Percentiles rank a stretch among this genome's conserved stretches.
Evolutionary conservation across 2,113 vertebrate species (phyloP).

Genomic region (Solea solea): DNA sequence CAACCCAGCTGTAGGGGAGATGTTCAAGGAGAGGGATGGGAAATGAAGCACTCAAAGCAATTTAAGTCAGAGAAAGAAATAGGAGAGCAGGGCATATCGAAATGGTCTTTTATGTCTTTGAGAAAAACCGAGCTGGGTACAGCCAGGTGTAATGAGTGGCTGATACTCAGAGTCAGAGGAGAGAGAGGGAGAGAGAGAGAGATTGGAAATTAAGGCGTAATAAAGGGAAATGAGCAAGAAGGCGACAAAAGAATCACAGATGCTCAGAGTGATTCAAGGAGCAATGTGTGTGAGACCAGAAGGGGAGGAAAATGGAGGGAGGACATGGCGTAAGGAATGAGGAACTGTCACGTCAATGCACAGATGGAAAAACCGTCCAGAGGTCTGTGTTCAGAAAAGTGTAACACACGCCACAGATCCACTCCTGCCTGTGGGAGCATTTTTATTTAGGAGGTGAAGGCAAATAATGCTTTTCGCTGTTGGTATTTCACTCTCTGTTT

Average conservation of each 20-base stretch:
- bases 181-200: slow-evolving; percentile 8
- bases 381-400: slow-evolving; percentile 7
- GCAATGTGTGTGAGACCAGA: neutral
- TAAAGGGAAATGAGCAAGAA: slow-evolving; percentile 19
- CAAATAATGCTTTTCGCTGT: slow-evolving; percentile 45
- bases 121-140: slow-evolving; percentile 28
- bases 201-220: slow-evolving; percentile 24
- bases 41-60: slow-evolving; percentile 57
- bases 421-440: slow-evolving; percentile 4
- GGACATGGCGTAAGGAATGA: neutral
- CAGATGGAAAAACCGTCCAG: neutral
- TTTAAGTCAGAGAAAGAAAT: slow-evolving; percentile 50
- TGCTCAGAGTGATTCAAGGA: slow-evolving; percentile 11
- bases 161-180: slow-evolving; percentile 17
- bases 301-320: neutral
- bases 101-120: slow-evolving; percentile 29
- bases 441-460: slow-evolving; percentile 39
- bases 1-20: neutral
- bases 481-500: slow-evolving; percentile 41
- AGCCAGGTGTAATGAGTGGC: slow-evolving; percentile 47
- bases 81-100: slow-evolving; percentile 40
- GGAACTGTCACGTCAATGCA: slow-evolving; percentile 5
- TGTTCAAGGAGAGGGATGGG: slow-evolving; percentile 28
- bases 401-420: slow-evolving; percentile 2
- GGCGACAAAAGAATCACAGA: slow-evolving; percentile 24